Evolutionary conservation across 2,888 invertebrate genomes (phyloP).

Genomic region (Acleris literana): DNA sequence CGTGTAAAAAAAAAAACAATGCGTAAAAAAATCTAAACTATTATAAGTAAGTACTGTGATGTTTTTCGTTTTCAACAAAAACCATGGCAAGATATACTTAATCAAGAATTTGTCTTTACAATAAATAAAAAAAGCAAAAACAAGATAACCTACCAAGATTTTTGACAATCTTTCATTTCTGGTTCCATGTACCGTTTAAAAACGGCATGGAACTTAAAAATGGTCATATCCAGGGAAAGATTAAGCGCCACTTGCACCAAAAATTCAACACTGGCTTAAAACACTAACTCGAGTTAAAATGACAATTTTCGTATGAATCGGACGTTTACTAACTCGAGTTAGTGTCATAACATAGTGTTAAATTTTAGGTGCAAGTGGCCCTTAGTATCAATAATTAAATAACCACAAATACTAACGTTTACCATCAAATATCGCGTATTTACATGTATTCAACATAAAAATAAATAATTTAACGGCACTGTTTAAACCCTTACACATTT

Average conservation of each 20-base stretch:
- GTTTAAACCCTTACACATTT: constrained; percentile 76
- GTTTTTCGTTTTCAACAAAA: constrained; percentile 42
- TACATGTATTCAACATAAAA: constrained; percentile 82
- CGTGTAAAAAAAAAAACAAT: constrained; percentile 46
- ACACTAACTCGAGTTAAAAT: too few species aligned
- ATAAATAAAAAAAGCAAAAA: constrained; percentile 40
- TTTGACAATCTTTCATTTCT: constrained; percentile 15
- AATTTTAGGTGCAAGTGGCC: too few species aligned
- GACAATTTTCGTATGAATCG: too few species aligned
- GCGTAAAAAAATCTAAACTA: constrained; percentile 48
- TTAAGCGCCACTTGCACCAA: not conserved
- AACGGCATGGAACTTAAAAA: constrained; percentile 42
- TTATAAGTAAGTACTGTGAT: constrained; percentile 44
- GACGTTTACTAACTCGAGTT: too few species aligned
- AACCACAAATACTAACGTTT: constrained; percentile 76
- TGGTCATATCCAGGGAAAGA: constrained; percentile 42
- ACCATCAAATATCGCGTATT: constrained; percentile 77
- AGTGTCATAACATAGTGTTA: too few species aligned
- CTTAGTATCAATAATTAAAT: constrained; percentile 65
- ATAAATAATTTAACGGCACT: constrained; percentile 81
- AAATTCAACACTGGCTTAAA: too few species aligned
- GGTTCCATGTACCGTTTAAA: constrained; percentile 22
- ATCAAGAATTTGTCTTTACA: constrained; percentile 35
- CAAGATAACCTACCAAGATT: constrained; percentile 62
- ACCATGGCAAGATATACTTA: constrained; percentile 52